Evolutionary conservation across 2,113 vertebrate species (phyloP), one percentile per base, ranked within the genome.

Genomic region (Aegotheles bennettii): DNA sequence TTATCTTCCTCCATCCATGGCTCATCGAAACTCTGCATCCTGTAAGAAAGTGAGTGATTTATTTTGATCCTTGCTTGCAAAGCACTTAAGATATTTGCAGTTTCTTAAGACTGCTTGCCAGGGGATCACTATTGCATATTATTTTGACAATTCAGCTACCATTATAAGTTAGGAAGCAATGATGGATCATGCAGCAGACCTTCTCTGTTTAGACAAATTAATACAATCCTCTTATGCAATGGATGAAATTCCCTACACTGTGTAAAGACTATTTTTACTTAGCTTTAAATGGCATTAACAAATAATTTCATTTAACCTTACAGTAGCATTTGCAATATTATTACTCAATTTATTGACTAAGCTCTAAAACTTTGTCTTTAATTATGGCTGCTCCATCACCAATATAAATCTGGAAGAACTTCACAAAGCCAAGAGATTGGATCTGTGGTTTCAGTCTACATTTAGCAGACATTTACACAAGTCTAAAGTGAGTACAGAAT

Each of bases 21-120:
- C 83, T 99, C 99, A 92, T 99, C 99, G 96, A 99, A 98, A 97
- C 99, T 99, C 96, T 99, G 98, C 96, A 99, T 98, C 96, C 99
- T 99, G 89, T 89, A 76, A 89, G 87, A 95, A 92, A 75, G 61
- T 19, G 24, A 63, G 61, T 91, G 31, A 23, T 73, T 81, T 87
- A 56, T 60, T 95, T 89, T 80, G 53, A 7, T 57, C 59, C 25
- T 71, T 1, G 0, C 26, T 83, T 59, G 15, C n/a, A 79, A 93
- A 69, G 12, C n/a, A 38, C 28, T 69, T 85, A 29, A 54, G 51
- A 59, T 26, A 45, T 9, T 80, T 76, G 31, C 20, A 71, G 45
- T 28, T 19, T 19, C 36, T 43, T 89, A 81, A 68, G 20, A 45
- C 21, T 43, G 31, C 31, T 23, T 84, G 43, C 45, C 47, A 65